Conservation (phyloP, 2,797 vertebrate species). For the Rhincodon typus region DNA sequence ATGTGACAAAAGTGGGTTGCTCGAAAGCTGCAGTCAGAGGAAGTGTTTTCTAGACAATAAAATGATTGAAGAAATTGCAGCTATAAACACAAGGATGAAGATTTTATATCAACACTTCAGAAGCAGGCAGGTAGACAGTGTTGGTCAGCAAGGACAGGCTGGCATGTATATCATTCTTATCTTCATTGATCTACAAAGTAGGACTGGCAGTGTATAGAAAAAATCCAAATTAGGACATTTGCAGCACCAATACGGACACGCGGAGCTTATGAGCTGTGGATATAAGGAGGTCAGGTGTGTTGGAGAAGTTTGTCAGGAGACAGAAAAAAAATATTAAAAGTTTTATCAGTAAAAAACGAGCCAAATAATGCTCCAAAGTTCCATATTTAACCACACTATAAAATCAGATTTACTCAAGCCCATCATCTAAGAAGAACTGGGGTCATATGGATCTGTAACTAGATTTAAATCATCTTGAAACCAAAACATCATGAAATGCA, state of each 20-base stretch:
- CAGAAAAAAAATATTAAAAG: too few relatives aligned
- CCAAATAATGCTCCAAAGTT: not conserved
- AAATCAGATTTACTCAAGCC: not conserved
- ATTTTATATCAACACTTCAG: not conserved
- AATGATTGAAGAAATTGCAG: not conserved
- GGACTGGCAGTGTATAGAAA: not conserved
- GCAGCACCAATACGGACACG: not conserved
- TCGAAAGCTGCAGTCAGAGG: not conserved
- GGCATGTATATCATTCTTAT: not conserved
- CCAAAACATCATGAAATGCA: not conserved
- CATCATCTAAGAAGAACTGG: not conserved
- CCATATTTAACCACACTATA: not conserved
- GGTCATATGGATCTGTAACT: not conserved
- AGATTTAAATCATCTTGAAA: not conserved
- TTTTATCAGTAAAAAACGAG: not conserved
- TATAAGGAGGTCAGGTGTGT: not conserved
- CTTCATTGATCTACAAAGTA: not conserved
- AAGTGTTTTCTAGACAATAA: not conserved
- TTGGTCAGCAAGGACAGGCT: not conserved
- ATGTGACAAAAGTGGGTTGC: not conserved
- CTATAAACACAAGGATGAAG: not conserved
- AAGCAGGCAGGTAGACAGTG: not conserved
- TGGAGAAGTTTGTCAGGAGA: not conserved
- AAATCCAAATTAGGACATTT: not conserved
- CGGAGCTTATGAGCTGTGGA: not conserved